Evolutionary conservation across 2,113 vertebrate species (phyloP).

Genomic region (Scopus umbretta): DNA sequence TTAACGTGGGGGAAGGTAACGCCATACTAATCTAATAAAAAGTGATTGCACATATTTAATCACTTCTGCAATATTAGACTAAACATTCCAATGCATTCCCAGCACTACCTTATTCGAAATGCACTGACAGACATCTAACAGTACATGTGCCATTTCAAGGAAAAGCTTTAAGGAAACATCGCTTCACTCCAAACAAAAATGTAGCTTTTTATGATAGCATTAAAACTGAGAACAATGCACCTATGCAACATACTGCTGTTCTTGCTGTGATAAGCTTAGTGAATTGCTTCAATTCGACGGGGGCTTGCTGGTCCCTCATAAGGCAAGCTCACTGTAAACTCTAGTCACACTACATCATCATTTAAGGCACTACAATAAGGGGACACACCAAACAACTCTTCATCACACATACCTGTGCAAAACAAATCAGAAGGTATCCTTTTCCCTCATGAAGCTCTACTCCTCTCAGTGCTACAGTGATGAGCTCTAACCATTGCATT

Average conservation of each 20-base stretch:
- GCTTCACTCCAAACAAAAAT: constrained; percentile 49
- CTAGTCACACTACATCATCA: constrained; percentile 83
- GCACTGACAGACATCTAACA: constrained; percentile 67
- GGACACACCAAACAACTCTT: constrained; percentile 78
- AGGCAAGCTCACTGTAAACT: constrained; percentile 88
- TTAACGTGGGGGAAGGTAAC: constrained; percentile 65
- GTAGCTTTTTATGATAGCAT: constrained; percentile 17
- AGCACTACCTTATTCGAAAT: constrained; percentile 60
- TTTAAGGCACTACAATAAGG: constrained; percentile 87
- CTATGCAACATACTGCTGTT: constrained; percentile 64
- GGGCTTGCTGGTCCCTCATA: constrained; percentile 82
- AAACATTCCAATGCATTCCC: constrained; percentile 70
- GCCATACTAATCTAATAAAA: constrained; percentile 61
- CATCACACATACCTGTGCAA: constrained; percentile 89
- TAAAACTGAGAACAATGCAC: constrained; percentile 63
- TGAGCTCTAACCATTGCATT: constrained; percentile 79
- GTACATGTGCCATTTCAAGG: constrained; percentile 59
- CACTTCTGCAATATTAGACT: constrained; percentile 64
- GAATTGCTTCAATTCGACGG: constrained; percentile 68
- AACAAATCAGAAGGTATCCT: constrained; percentile 79
- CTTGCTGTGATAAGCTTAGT: constrained; percentile 66
- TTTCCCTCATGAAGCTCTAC: constrained; percentile 70
- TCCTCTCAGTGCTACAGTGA: constrained; percentile 81
- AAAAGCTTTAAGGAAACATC: constrained; percentile 43
- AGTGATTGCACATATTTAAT: constrained; percentile 73